phyloP scores from a whole-genome alignment of 2,888 invertebrate genomes.

The Poecilobothrus nobilitatus region DNA sequence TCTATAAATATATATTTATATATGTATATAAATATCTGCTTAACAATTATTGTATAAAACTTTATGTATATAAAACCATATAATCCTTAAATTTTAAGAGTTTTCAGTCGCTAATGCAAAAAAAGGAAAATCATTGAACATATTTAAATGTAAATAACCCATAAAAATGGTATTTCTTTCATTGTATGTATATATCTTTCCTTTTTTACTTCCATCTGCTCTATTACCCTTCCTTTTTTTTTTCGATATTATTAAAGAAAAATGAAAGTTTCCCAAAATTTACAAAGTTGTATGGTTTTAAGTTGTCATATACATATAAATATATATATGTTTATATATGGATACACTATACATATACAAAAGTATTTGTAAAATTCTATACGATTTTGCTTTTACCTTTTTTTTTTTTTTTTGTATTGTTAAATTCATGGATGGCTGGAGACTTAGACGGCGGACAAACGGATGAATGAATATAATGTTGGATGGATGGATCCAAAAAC shows the following conservation, averaged over 20 bases:
- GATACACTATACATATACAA: no score
- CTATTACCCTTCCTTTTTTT: neutral
- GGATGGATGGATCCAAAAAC: neutral
- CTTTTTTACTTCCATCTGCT: neutral
- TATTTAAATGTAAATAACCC: no score
- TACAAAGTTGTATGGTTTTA: no score
- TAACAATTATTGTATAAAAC: neutral
- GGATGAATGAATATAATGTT: neutral
- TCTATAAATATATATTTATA: neutral
- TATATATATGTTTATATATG: no score
- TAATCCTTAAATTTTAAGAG: neutral
- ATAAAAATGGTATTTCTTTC: no score
- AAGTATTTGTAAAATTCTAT: no score
- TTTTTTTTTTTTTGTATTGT: neutral
- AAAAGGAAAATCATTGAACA: no score
- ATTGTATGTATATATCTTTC: no score
- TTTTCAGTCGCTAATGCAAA: no score
- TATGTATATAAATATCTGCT: no score
- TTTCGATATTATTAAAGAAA: neutral
- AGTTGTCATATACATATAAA: no score
- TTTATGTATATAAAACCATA: neutral
- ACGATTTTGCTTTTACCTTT: no score
- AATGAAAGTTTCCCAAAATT: neutral
- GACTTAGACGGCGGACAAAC: neutral
- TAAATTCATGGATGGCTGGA: slow-evolving; percentile 4